Conservation (phyloP, 2,797 vertebrate species). For the Xiphophorus birchmanni region DNA sequence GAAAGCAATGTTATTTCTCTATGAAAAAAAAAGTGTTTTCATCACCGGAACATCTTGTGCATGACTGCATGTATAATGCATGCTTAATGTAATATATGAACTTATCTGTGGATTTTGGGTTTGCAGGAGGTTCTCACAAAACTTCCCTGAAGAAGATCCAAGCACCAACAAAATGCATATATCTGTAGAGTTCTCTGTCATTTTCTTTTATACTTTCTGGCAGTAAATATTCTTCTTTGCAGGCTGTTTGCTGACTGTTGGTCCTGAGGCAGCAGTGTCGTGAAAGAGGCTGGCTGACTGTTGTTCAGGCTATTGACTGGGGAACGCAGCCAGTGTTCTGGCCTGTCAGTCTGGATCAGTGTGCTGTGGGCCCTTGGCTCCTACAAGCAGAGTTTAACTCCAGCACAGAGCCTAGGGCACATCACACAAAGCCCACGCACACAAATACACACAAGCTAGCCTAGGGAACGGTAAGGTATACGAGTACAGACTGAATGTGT, state of each 20-base stretch:
- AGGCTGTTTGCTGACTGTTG: conserved; percentile 22
- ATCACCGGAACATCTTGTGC: neutral
- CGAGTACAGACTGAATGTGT: conserved; percentile 11
- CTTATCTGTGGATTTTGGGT: neutral
- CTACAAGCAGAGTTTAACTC: conserved; percentile 63
- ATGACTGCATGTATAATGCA: neutral
- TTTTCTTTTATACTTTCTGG: conserved; percentile 1
- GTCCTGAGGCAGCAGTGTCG: conserved; percentile 13
- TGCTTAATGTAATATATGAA: neutral
- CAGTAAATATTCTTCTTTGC: neutral
- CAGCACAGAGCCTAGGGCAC: conserved; percentile 52
- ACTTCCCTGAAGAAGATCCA: neutral
- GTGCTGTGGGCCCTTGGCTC: conserved; percentile 46
- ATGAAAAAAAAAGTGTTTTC: neutral
- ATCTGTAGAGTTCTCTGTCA: neutral
- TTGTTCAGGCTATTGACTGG: conserved; percentile 47
- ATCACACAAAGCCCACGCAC: conserved; percentile 31
- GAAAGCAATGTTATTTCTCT: neutral
- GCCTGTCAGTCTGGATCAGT: conserved; percentile 69
- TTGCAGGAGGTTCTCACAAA: neutral
- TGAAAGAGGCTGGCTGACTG: conserved; percentile 50
- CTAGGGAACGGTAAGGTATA: conserved; percentile 50
- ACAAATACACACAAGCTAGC: conserved; percentile 32
- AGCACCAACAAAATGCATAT: neutral
- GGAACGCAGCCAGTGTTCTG: conserved; percentile 48